phyloP scores from a whole-genome alignment of 2,113 vertebrate species.

The Trogon surrucura region DNA sequence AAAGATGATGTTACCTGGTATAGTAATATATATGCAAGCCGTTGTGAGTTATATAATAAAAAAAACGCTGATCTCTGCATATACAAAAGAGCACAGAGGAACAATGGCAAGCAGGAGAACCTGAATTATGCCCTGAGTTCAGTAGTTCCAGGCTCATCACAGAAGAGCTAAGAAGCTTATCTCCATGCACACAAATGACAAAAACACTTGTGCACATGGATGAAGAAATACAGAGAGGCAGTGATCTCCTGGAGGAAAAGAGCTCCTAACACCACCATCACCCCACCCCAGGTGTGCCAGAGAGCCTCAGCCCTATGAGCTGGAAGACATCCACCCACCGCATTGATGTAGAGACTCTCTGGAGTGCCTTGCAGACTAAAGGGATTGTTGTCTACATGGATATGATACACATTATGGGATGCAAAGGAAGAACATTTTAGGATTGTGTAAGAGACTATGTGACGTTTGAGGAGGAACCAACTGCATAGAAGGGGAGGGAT shows the following conservation, averaged over 20 bases:
- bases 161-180: neutral
- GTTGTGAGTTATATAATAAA: neutral
- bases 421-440: neutral
- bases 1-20: neutral
- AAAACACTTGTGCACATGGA: neutral
- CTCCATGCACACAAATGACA: neutral
- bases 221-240: neutral
- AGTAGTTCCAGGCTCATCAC: neutral
- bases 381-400: neutral
- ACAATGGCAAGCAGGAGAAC: neutral
- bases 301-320: neutral
- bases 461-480: neutral
- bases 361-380: neutral
- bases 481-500: neutral
- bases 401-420: neutral
- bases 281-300: neutral
- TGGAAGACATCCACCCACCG: neutral
- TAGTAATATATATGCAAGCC: neutral
- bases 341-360: neutral
- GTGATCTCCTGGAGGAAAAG: neutral
- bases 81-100: neutral
- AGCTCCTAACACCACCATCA: neutral
- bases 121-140: neutral
- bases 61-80: neutral
- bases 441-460: neutral